Conservation (phyloP, 2,888 invertebrate genomes). For the Incurvaria masculella region DNA sequence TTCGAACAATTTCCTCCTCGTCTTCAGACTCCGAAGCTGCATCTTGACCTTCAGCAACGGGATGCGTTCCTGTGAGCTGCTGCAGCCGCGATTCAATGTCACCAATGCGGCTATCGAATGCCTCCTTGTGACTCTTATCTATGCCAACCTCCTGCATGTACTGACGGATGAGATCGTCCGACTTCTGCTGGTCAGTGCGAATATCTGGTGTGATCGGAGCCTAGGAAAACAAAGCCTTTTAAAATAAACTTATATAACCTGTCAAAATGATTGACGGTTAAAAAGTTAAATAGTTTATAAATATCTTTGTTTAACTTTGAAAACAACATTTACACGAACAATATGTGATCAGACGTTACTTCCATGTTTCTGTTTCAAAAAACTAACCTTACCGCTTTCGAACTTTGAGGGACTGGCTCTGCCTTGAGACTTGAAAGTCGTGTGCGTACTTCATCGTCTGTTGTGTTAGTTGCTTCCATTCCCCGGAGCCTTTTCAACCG, state of each 20-base stretch:
- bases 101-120: conserved; percentile 35
- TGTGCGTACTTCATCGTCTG: conserved; percentile 62
- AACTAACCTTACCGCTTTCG: too few species aligned
- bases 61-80: conserved; percentile 25
- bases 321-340: too few species aligned
- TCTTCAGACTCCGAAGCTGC: conserved; percentile 25
- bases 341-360: too few species aligned
- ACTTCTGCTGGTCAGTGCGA: conserved; percentile 67
- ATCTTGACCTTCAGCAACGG: conserved; percentile 6
- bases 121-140: conserved; percentile 37
- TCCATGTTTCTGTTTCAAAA: too few species aligned
- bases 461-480: conserved; percentile 35
- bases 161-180: conserved; percentile 65
- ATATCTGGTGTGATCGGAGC: conserved; percentile 58
- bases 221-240: too few species aligned
- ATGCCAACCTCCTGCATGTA: conserved; percentile 51
- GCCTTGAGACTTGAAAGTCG: conserved; percentile 68
- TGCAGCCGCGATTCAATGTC: conserved; percentile 34
- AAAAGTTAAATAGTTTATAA: too few species aligned
- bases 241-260: too few species aligned
- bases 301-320: too few species aligned
- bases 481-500: conserved; percentile 36
- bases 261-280: too few species aligned
- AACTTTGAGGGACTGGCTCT: conserved; percentile 29
- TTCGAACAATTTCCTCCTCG: conserved; percentile 34